Evolutionary conservation across 2,888 invertebrate species (phyloP), one percentile per base, ranked within the genome.

Genomic region (Acronicta aceris): DNA sequence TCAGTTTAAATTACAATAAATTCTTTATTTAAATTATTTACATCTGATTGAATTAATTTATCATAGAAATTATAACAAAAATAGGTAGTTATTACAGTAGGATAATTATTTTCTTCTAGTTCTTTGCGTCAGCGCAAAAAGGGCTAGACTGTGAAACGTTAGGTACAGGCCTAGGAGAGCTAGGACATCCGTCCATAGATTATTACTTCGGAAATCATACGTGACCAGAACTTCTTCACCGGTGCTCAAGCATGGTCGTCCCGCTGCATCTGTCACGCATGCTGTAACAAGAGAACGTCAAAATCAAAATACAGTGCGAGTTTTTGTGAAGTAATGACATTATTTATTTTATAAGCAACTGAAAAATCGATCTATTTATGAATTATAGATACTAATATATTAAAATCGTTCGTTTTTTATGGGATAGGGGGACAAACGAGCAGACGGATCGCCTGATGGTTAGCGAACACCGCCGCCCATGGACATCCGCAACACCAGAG

Each of bases 151-250:
- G 84, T 98, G 97, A 89, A 98, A 98, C 45, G 90, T 81, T 30
- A 96, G 79, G 83, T 97, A 97, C 1, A 98, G 91, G 8, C 95
- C 82, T 47, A 96, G 70, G 90, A 98, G 96, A 2, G 96, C 96
- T 61, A 95, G 80, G 48, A 98, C 92, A 87, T 98, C 96, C 2
- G 90, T 85, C 89, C 95, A 95, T 38, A 98, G 95, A 81, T 97
- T 95, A 41, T 85, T 89, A 59, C 94, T 95, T 0, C 95, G 89
- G 88, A 98, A 98, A 88, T 97, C 97, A 83, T 96, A 97, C 62
- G 95, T 96, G 40, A 95, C 95, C 45, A 98, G 91, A 0, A 98
- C 97, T 79, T 97, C 96, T 17, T 95, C 91, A 0, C 98, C 98
- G 3, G 95, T 95, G 63, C 94, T 95, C 50, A 98, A 87, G 82